Percentiles rank a stretch among this genome's conserved stretches.
Evolutionary conservation across 2,797 vertebrate species (phyloP).

Genomic region (Thripadectes ignobilis): DNA sequence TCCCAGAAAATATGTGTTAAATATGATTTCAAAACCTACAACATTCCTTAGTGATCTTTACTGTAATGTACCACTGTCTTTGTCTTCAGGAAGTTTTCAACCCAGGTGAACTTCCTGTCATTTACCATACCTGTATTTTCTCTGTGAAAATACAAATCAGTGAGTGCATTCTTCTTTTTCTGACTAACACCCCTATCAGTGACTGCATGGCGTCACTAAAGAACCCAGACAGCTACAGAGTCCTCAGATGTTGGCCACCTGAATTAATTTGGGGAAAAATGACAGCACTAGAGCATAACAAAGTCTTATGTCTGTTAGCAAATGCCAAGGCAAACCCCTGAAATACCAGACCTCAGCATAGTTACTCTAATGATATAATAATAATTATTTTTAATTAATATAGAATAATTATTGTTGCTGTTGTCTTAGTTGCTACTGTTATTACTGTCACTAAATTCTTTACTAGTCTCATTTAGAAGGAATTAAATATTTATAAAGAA

Average conservation of each 20-base stretch:
- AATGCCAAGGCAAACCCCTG: neutral
- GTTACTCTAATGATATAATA: neutral
- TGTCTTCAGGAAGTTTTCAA: neutral
- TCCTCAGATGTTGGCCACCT: neutral
- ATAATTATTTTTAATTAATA: neutral
- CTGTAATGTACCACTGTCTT: neutral
- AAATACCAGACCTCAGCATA: neutral
- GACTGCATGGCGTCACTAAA: neutral
- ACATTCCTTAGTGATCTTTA: neutral
- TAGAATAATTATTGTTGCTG: neutral
- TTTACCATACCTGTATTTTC: neutral
- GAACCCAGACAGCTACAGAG: neutral
- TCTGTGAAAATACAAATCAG: neutral
- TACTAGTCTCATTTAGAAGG: neutral
- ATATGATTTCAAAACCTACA: neutral
- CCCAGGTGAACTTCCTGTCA: neutral
- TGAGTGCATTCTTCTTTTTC: neutral
- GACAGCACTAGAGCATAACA: neutral
- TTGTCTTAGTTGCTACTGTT: neutral
- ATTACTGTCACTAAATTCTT: neutral
- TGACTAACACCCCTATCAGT: neutral
- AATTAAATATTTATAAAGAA: neutral
- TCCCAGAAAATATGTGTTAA: neutral
- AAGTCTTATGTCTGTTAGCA: neutral
- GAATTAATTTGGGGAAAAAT: neutral